phyloP scores from a whole-genome alignment of 2,113 vertebrate species.

The Pachycephala philippinensis region DNA sequence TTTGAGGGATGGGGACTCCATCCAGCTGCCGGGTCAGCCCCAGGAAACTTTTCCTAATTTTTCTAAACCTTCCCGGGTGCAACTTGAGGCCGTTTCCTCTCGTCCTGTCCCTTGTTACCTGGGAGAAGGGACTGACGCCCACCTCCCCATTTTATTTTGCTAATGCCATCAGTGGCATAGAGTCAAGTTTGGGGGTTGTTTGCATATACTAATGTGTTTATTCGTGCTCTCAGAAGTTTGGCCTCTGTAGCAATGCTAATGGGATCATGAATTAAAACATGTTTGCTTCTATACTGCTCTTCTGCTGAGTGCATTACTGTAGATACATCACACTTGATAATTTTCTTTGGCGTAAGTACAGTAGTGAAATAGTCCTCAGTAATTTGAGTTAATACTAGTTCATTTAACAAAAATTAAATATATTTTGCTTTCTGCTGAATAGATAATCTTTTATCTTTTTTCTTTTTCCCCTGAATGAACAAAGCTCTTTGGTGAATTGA shows the following conservation, averaged over 20 bases:
- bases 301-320: neutral
- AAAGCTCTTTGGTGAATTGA: constrained; percentile 24
- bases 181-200: neutral
- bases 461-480: neutral
- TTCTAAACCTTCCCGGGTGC: neutral
- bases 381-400: neutral
- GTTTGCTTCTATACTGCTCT: neutral
- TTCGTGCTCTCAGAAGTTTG: neutral
- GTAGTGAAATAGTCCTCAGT: neutral
- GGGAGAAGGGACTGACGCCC: neutral
- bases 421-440: constrained; percentile 24
- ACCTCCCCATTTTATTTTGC: neutral
- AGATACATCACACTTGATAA: neutral
- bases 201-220: neutral
- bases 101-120: neutral
- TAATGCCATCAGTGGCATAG: neutral
- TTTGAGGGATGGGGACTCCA: neutral
- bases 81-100: neutral
- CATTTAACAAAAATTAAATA: neutral
- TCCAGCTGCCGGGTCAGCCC: neutral
- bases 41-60: neutral
- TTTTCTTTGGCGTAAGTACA: neutral
- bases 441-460: neutral
- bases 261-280: neutral
- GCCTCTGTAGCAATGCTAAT: neutral